Percentiles rank a stretch among this genome's conserved stretches.
Conservation (phyloP, 1,140 invertebrate species). For the Phthorimaea operculella region DNA sequence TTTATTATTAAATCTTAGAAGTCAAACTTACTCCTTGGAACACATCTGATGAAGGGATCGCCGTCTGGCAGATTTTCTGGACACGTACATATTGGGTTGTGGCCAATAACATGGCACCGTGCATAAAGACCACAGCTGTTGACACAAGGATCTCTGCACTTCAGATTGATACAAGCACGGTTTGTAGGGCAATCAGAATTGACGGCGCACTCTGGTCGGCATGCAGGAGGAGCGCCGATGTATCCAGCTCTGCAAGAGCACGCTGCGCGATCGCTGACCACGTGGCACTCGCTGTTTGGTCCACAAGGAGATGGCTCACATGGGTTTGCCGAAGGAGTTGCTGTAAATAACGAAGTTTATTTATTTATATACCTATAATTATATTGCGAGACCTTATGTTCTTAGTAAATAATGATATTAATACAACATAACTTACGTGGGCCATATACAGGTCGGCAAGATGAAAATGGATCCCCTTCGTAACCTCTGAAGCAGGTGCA, state of each 20-base stretch:
- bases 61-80: conserved; percentile 75
- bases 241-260: conserved; percentile 84
- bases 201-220: conserved; percentile 83
- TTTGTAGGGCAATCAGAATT: conserved; percentile 80
- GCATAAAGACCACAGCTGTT: conserved; percentile 83
- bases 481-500: conserved; percentile 81
- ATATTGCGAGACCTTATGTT: too few species aligned
- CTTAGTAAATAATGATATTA: too few species aligned
- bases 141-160: conserved; percentile 84
- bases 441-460: conserved; percentile 73
- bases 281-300: conserved; percentile 80
- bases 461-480: conserved; percentile 84
- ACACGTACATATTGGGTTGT: conserved; percentile 88
- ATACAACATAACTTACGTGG: conserved; percentile 71
- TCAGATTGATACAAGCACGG: conserved; percentile 81
- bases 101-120: conserved; percentile 81
- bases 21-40: conserved; percentile 72
- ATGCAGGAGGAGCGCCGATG: conserved; percentile 79
- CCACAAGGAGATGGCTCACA: conserved; percentile 86
- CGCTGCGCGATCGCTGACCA: conserved; percentile 75
- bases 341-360: too few species aligned
- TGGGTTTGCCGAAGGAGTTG: conserved; percentile 69
- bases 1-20: conserved; percentile 3
- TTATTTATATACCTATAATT: too few species aligned
- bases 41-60: conserved; percentile 85